Evolutionary conservation across 2,888 invertebrate species (phyloP), one percentile per base, ranked within the genome.

Genomic region (Ophioninae sp.): DNA sequence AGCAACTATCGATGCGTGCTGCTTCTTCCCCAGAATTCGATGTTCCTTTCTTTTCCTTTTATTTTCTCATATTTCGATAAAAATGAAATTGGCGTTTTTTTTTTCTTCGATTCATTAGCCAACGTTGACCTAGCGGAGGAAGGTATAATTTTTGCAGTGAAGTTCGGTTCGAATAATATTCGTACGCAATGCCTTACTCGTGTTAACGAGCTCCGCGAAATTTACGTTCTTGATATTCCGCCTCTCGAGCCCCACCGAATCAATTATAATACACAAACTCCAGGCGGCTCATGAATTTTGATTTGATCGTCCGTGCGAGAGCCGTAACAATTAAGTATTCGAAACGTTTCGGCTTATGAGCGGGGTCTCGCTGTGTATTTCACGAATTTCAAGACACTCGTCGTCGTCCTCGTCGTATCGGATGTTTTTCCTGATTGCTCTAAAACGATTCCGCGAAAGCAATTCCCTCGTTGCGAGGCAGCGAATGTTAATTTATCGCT

Each of bases 391-490:
- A 20, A n/a, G 30, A 21, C 69, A 56, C 67, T 70, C 68, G 37
- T 81, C 69, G 62, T 70, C n/a, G n/a, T n/a, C n/a, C n/a, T n/a
- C n/a, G n/a, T n/a, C n/a, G n/a, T n/a, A 62, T 59, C 76, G 59
- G 65, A 59, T 68, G 77, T 77, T 77, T 81, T 59, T 2, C 72
- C 56, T 62, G 61, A 81, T 81, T 81, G 41, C 77, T 68, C 61
- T 65, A 77, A 81, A 81, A 81, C 81, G 77, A 67, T 81, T 81
- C 77, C 61, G 62, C n/a, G 81, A 77, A 81, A 75, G 41, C 20
- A 10, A 57, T 30, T 70, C 44, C 62, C 67, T 20, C 72, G 21
- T 30, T 50, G 68, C 56, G 21, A 39, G n/a, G 21, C n/a, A 67
- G 39, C 50, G 37, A 61, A 81, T 77, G 77, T 77, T 81, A 81